Base-by-base conservation (phyloP, 1,140 invertebrate species). In the Drosophila guanche region DNA sequence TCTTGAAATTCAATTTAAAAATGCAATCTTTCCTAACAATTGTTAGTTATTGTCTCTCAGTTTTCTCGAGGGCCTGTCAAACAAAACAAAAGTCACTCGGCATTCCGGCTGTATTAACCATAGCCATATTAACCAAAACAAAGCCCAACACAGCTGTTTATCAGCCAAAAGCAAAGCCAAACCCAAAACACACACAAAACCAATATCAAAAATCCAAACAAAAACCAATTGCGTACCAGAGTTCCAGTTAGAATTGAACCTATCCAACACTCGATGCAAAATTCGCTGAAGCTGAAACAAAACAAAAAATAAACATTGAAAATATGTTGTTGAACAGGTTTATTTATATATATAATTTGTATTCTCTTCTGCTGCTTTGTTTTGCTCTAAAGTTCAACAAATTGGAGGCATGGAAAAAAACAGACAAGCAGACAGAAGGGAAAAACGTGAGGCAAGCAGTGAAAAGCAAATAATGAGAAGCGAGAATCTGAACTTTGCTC, bases 111-210 rank as follows among this genome's bases (percentile, higher is more conserved):
- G 60, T 51, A 68, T n/a, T n/a, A n/a, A n/a, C n/a, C 22, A 48
- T 50, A 55, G 53, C 62, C 43, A 56, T 68, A 56, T 68, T 56
- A 37, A 20, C 66, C 62, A 69, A 69, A 37, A 69, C 51, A 68
- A 74, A 52, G 56, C 45, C 70, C 83, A 86, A 86, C 66, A 83
- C 83, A 86, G 84, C 83, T 86, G 81, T 78, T 88, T 81, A 25
- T 33, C 4, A 45, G 6, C 51, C 51, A 59, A 43, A 53, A 20
- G 20, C 8, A 54, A 46, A 51, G 10, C 27, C 48, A 25, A 52
- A 47, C 37, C 5, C 33, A 56, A 67, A 20, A 20, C 16, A 74
- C 33, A 10, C 25, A 27, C 33, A 37, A 37, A 45, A 5, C 51
- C 46, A 59, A 43, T 42, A 20, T 12, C 27, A 56, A 47, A 52